Evolutionary conservation across 2,888 invertebrate species (phyloP).

Genomic region (Drosophila robusta): DNA sequence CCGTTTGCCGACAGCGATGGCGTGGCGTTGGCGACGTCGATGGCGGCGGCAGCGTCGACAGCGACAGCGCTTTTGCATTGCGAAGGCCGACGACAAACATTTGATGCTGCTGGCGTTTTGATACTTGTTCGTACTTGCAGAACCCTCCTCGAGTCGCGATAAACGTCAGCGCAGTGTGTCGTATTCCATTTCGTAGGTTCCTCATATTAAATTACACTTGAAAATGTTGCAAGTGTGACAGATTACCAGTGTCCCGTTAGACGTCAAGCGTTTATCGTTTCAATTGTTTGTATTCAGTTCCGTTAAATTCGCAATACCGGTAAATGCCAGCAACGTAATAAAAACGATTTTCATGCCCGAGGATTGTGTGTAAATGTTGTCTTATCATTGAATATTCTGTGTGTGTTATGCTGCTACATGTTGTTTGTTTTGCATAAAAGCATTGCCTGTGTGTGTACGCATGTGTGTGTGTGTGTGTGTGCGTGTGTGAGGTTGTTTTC

Average conservation of each 20-base stretch:
- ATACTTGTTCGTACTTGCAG: constrained; percentile 57
- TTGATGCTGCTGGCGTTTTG: constrained; percentile 57
- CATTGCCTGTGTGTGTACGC: not conserved
- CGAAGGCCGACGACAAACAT: constrained; percentile 62
- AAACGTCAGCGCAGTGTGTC: constrained; percentile 50
- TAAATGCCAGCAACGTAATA: constrained; percentile 4
- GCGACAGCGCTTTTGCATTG: constrained; percentile 42
- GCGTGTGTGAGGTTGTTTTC: constrained; percentile 2
- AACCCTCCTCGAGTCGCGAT: constrained; percentile 56
- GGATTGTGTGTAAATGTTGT: constrained; percentile 7
- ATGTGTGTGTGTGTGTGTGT: constrained; percentile 7
- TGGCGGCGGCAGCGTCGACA: constrained; percentile 11
- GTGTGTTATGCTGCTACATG: constrained; percentile 7
- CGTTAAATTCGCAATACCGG: constrained; percentile 12
- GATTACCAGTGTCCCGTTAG: constrained; percentile 7
- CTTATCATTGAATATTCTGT: constrained; percentile 34
- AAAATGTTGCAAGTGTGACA: constrained; percentile 35
- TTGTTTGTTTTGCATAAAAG: constrained; percentile 30
- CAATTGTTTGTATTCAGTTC: constrained; percentile 7
- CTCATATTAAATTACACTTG: constrained; percentile 46
- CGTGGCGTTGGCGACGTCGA: constrained; percentile 1
- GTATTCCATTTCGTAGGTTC: constrained; percentile 29
- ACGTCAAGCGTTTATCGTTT: constrained; percentile 13
- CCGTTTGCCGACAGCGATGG: constrained; percentile 16
- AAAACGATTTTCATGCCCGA: constrained; percentile 11